These are phyloP conservation scores for Cosmia trapezina DNA, from an alignment of 2,888 invertebrate species.

Conservation along the genomic window DNA sequence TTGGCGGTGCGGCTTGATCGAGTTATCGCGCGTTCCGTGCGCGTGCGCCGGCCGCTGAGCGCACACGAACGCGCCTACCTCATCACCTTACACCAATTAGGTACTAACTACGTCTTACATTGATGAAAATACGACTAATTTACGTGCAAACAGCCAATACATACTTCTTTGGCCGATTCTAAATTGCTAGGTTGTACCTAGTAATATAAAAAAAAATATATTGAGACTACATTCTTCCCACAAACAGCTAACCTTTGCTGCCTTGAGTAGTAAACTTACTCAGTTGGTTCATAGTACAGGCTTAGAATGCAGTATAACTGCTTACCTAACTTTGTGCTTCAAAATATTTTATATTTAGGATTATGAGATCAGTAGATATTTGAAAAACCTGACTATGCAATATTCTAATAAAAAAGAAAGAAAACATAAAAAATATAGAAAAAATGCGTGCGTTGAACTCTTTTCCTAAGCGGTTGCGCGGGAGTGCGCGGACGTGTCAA, in stretches of 20 bases:
- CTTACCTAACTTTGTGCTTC: neutral
- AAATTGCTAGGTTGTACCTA: conserved; percentile 33
- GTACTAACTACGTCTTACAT: conserved; percentile 55
- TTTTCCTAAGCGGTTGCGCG: conserved; percentile 68
- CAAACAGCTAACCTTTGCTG: conserved; percentile 36
- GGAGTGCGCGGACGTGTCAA: conserved; percentile 71
- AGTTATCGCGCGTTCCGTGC: conserved; percentile 72
- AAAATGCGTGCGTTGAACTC: conserved; percentile 63
- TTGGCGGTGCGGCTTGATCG: conserved; percentile 68
- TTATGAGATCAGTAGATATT: neutral
- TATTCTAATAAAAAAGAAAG: neutral
- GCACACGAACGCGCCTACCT: conserved; percentile 58
- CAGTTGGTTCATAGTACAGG: conserved; percentile 31
- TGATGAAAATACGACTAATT: conserved; percentile 54
- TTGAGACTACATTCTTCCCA: conserved; percentile 30
- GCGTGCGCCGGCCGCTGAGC: conserved; percentile 61
- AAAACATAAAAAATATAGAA: neutral
- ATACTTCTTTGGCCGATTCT: conserved; percentile 13
- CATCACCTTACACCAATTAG: conserved; percentile 68
- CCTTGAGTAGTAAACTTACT: conserved; percentile 4
- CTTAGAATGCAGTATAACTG: neutral
- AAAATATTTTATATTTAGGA: neutral
- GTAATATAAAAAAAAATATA: neutral
- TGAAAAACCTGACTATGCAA: neutral
- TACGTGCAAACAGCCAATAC: conserved; percentile 32